Percentiles rank a stretch among this genome's conserved stretches.
Evolutionary conservation across 2,113 vertebrate species (phyloP).

Genomic region (Numenius arquata): DNA sequence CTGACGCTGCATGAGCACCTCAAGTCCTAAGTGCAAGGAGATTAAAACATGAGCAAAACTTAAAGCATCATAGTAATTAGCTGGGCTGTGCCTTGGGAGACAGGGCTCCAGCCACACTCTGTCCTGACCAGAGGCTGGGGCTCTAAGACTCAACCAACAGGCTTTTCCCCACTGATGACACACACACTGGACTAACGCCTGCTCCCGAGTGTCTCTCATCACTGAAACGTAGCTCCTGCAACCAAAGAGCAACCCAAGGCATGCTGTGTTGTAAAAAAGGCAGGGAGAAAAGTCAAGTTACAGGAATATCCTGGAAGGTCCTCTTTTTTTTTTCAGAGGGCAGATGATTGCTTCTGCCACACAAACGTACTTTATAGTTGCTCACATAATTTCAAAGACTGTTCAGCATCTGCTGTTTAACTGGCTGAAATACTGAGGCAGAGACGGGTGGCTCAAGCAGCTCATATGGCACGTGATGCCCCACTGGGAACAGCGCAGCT

Average conservation of each 20-base stretch:
- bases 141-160: not conserved
- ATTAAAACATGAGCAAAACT: not conserved
- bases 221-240: not conserved
- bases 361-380: not conserved
- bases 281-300: not conserved
- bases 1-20: not conserved
- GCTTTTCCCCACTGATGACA: not conserved
- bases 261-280: not conserved
- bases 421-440: not conserved
- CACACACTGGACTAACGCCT: not conserved
- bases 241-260: not conserved
- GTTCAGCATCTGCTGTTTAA: not conserved
- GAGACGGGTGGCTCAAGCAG: not conserved
- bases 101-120: not conserved
- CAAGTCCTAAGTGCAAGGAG: not conserved
- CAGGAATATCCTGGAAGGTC: not conserved
- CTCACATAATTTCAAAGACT: not conserved
- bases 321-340: not conserved
- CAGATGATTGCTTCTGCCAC: not conserved
- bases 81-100: not conserved
- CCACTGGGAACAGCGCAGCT: not conserved
- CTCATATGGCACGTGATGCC: not conserved
- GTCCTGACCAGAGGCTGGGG: not conserved
- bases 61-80: not conserved
- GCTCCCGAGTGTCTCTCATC: not conserved